These are phyloP conservation scores for Melipona beecheii DNA, from an alignment of 2,888 invertebrate species.

Conservation along the genomic window DNA sequence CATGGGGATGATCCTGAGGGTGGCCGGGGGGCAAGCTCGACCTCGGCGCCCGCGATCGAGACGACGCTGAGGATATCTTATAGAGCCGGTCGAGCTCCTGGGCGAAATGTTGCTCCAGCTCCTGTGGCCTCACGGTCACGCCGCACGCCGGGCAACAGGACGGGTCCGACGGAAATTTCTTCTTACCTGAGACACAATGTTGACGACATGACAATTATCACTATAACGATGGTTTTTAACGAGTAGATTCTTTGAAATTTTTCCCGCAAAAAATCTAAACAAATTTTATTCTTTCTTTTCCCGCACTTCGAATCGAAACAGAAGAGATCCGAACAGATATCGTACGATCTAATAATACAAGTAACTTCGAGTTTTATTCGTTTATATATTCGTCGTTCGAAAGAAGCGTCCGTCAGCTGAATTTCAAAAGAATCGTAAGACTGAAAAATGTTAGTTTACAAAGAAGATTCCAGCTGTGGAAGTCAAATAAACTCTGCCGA, in stretches of 20 bases:
- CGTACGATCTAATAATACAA: too few species aligned
- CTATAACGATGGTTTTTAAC: too few species aligned
- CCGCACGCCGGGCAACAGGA: constrained; percentile 96
- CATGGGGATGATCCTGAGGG: constrained; percentile 80
- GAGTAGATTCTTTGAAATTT: too few species aligned
- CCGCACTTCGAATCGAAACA: too few species aligned
- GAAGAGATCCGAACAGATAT: too few species aligned
- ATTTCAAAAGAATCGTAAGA: constrained; percentile 22
- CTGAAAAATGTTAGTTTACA: constrained; percentile 48
- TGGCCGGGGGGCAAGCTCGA: constrained; percentile 82
- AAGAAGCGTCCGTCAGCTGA: constrained; percentile 6
- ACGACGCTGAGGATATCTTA: constrained; percentile 84
- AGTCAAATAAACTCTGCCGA: constrained; percentile 55
- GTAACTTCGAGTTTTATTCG: background rate
- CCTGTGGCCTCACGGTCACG: constrained; percentile 91
- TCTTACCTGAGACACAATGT: constrained; percentile 77
- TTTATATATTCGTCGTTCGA: background rate
- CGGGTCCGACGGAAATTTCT: constrained; percentile 86
- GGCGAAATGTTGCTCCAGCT: constrained; percentile 92
- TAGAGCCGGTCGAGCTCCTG: constrained; percentile 91
- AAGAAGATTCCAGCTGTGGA: constrained; percentile 28
- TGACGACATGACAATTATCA: background rate
- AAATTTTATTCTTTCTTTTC: too few species aligned
- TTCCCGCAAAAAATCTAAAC: too few species aligned
- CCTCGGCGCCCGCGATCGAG: constrained; percentile 80